A percentile compares a stretch with the other conserved stretches of the same genome.
Evolutionary conservation across 1,140 invertebrate species (phyloP).

Genomic region (Calycopis cecrops): DNA sequence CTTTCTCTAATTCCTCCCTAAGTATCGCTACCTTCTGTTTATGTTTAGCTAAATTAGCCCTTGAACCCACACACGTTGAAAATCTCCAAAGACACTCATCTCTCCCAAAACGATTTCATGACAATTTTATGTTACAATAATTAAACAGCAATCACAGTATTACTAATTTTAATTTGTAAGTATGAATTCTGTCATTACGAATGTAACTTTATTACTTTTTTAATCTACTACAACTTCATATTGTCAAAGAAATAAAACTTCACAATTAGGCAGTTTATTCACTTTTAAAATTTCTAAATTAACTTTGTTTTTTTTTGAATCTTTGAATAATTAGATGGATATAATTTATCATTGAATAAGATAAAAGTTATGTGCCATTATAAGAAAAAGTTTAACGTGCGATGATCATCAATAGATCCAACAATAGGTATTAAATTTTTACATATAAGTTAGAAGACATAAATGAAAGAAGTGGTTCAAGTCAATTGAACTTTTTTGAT

Average conservation of each 20-base stretch:
- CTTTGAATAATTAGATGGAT: not conserved
- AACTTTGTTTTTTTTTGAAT: too few species aligned
- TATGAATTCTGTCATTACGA: conserved; percentile 56
- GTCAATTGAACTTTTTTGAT: too few species aligned
- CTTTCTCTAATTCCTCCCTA: conserved; percentile 90
- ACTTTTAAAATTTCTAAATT: too few species aligned
- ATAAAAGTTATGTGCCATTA: too few species aligned
- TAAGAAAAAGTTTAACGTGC: too few species aligned
- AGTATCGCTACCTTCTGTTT: conserved; percentile 87
- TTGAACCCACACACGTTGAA: conserved; percentile 91
- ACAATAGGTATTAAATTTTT: too few species aligned
- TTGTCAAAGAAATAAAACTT: not conserved
- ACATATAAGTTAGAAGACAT: too few species aligned
- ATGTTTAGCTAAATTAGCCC: conserved; percentile 90
- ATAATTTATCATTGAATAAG: not conserved
- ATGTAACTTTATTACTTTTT: conserved; percentile 35
- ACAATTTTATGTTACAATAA: conserved; percentile 64
- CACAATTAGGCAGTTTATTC: not conserved
- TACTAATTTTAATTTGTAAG: conserved; percentile 33
- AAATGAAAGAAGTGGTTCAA: too few species aligned
- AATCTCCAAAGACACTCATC: conserved; percentile 93
- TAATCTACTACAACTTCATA: conserved; percentile 6
- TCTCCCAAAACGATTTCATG: conserved; percentile 74
- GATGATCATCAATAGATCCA: too few species aligned
- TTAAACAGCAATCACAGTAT: conserved; percentile 28